Evolutionary conservation across 2,797 vertebrate species (phyloP), one percentile per base, ranked within the genome.

Genomic region (Sebastes aleutianus): DNA sequence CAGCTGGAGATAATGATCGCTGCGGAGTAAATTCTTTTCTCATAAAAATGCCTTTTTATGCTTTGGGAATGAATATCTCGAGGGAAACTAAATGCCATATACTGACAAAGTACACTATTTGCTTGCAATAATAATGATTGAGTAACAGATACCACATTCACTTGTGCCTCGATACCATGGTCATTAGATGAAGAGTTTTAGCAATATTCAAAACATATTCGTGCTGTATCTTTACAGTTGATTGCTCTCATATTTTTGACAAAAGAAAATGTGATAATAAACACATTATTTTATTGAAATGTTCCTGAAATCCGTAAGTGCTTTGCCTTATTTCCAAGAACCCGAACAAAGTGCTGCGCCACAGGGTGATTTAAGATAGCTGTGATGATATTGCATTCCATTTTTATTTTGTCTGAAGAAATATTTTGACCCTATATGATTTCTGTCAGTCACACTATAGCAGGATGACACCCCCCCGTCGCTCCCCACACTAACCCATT

Each of bases 401-500:
- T 54, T 71, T 74, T 74, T 18, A 53, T 70, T 83, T 72, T 61
- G 32, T 78, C 63, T 67, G n/a, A 36, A 12, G 57, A 43, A 63
- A 63, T 57, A 27, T 79, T 85, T 56, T 75, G 58, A 85, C 66
- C 72, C 8, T n/a, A 27, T 78, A 80, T 85, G 79, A 91, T 76
- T 90, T 70, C 59, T 85, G 77, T 64, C 84, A 63, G 26, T 84
- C 68, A 78, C 62, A 65, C 64, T 69, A 75, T 29, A 79, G 84
- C 53, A 14, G 83, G 70, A 84, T 87, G 87, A 82, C 84, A 53
- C n/a, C 24, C 71, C 83, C 63, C 70, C 71, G 26, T 82, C 64
- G 27, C 71, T 66, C 47, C 66, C 34, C 50, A 32, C 89, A 91
- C 90, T 87, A 92, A 93, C 86, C 87, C 82, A 90, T 96, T 96